A percentile compares a stretch with the other conserved stretches of the same genome.
Conservation (phyloP, 2,888 invertebrate species). For the Aspidiotus destructor region DNA sequence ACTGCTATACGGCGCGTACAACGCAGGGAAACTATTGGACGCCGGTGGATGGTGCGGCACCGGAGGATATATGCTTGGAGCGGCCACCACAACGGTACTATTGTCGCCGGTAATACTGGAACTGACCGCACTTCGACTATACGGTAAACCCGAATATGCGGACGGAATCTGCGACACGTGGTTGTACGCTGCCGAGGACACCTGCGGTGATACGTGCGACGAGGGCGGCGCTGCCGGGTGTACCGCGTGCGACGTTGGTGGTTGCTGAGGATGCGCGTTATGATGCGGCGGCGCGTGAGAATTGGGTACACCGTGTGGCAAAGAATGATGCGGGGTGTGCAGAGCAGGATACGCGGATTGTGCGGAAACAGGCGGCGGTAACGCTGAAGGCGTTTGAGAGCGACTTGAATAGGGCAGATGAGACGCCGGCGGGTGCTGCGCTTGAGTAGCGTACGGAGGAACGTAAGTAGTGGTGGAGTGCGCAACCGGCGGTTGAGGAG, state of each 20-base stretch:
- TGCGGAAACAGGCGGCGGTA: conserved; percentile 32
- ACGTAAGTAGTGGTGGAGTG: conserved; percentile 33
- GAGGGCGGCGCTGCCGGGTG: conserved; percentile 2
- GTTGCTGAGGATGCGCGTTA: conserved; percentile 37
- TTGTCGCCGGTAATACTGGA: conserved; percentile 40
- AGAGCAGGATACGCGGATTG: conserved; percentile 37
- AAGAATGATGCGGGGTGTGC: conserved; percentile 40
- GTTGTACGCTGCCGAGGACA: conserved; percentile 39
- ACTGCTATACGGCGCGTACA: conserved; percentile 67
- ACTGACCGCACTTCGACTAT: conserved; percentile 1
- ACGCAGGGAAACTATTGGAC: conserved; percentile 48
- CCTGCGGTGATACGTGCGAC: conserved; percentile 33
- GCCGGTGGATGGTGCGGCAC: conserved; percentile 13
- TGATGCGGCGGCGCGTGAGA: conserved; percentile 26
- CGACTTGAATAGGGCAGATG: conserved; percentile 35
- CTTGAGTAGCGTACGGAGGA: conserved; percentile 12
- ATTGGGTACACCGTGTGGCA: conserved; percentile 16
- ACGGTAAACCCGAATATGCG: conserved; percentile 3
- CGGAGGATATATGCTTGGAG: conserved; percentile 41
- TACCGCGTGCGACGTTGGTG: conserved; percentile 7
- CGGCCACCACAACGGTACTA: conserved; percentile 46
- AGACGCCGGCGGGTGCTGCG: conserved; percentile 5
- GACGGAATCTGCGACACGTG: conserved; percentile 18
- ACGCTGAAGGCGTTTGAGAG: conserved; percentile 40
- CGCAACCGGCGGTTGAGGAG: conserved; percentile 31